Conservation (phyloP, 2,888 invertebrate genomes). For the Sceliomorpha sp. region DNA sequence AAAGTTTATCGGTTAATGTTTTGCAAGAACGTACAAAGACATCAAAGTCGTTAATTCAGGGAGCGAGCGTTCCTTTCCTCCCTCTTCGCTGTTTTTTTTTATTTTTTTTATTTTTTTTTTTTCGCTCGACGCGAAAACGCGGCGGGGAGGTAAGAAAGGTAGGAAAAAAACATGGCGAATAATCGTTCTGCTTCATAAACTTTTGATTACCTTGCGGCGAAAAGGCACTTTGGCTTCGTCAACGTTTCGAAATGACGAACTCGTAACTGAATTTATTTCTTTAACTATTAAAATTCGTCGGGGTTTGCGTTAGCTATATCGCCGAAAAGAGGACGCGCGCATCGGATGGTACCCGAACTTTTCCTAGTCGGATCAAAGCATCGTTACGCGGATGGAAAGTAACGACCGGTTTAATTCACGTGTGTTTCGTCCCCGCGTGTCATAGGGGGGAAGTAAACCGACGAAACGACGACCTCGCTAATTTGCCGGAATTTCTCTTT, state of each 20-base stretch:
- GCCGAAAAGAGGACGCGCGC: not conserved
- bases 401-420: conserved; percentile 1
- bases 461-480: conserved; percentile 2
- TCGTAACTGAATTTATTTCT: conserved; percentile 14
- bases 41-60: too few relatives aligned
- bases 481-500: conserved; percentile 6
- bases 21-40: too few relatives aligned
- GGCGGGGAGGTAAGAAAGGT: too few relatives aligned
- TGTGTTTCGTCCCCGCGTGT: not conserved
- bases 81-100: too few relatives aligned
- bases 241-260: conserved; percentile 5
- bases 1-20: too few relatives aligned
- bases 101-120: too few relatives aligned
- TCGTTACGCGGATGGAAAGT: conserved; percentile 4
- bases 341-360: conserved; percentile 1
- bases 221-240: conserved; percentile 3
- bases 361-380: conserved; percentile 7
- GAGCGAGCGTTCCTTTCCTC: too few relatives aligned
- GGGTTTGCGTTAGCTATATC: conserved; percentile 2
- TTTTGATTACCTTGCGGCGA: not conserved
- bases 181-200: conserved; percentile 6
- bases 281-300: conserved; percentile 5
- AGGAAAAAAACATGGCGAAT: not conserved
- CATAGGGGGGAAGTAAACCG: not conserved
- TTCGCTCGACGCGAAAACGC: too few relatives aligned